A percentile compares a stretch with the other conserved stretches of the same genome.
Evolutionary conservation across 2,113 vertebrate species (phyloP).

Genomic region (Crypturellus undulatus): DNA sequence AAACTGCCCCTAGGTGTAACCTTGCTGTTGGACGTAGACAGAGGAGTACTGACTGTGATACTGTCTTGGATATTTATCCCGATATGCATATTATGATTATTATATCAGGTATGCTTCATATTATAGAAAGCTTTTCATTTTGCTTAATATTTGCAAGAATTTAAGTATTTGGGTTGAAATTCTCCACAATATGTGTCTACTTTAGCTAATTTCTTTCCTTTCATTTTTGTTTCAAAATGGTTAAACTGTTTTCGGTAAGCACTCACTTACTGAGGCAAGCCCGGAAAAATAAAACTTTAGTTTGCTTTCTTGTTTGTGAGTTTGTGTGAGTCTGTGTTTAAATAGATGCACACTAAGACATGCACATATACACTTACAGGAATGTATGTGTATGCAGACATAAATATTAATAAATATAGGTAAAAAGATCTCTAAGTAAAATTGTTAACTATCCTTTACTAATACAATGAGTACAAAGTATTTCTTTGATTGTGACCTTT

Average conservation of each 20-base stretch:
- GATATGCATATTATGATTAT: neutral
- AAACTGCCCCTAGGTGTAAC: neutral
- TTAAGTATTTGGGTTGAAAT: neutral
- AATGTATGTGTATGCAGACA: neutral
- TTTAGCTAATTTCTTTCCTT: constrained; percentile 20
- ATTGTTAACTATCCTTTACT: neutral
- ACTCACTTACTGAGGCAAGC: neutral
- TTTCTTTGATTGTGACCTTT: constrained; percentile 66
- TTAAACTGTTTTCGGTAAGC: constrained; percentile 31
- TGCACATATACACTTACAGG: no score
- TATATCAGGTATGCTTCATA: neutral
- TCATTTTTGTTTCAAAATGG: constrained; percentile 1
- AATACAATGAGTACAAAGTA: neutral
- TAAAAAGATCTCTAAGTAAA: neutral
- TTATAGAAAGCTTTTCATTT: neutral
- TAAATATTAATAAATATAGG: neutral
- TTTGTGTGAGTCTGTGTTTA: neutral
- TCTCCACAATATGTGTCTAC: neutral
- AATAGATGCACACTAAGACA: no score
- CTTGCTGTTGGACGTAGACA: neutral
- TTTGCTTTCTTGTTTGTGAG: neutral
- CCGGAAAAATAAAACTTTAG: neutral
- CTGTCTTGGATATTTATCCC: neutral
- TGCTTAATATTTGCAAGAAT: neutral
- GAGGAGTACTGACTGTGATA: neutral